These are phyloP conservation scores for Dryas iulia DNA, from an alignment of 1,140 invertebrate species.

Conservation along the genomic window DNA sequence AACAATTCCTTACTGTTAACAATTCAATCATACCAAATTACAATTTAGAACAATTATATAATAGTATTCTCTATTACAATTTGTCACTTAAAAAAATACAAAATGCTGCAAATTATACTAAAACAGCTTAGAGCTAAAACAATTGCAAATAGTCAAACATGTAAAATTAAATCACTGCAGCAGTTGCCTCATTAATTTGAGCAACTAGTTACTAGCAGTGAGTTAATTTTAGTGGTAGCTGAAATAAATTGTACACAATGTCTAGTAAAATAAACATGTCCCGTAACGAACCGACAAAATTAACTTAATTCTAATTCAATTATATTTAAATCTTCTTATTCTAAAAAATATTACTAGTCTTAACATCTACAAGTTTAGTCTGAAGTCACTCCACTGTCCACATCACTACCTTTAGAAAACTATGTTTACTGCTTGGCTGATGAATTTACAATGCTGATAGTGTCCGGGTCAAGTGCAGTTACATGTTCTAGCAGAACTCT, in stretches of 20 bases:
- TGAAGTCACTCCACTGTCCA: constrained; percentile 70
- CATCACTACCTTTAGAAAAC: constrained; percentile 69
- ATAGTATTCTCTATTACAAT: constrained; percentile 55
- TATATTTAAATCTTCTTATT: constrained; percentile 68
- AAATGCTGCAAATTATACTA: constrained; percentile 65
- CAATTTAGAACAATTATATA: constrained; percentile 60
- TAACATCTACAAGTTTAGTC: constrained; percentile 65
- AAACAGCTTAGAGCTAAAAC: constrained; percentile 65
- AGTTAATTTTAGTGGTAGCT: constrained; percentile 43
- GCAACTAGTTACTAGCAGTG: constrained; percentile 33
- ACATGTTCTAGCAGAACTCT: constrained; percentile 24
- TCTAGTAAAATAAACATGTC: constrained; percentile 57
- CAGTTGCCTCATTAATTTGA: constrained; percentile 28
- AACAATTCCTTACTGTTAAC: constrained; percentile 45
- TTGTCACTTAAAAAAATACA: constrained; percentile 68
- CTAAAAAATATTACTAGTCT: constrained; percentile 66
- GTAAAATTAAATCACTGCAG: constrained; percentile 50
- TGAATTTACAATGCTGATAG: constrained; percentile 57
- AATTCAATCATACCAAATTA: constrained; percentile 77
- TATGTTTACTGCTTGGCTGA: constrained; percentile 63
- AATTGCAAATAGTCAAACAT: constrained; percentile 39
- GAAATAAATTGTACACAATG: constrained; percentile 46
- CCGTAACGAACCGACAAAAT: constrained; percentile 56
- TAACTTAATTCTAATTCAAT: constrained; percentile 73
- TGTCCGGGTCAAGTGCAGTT: constrained; percentile 61